Conservation (phyloP, 2,888 invertebrate genomes). For the Coleophora deauratella region DNA sequence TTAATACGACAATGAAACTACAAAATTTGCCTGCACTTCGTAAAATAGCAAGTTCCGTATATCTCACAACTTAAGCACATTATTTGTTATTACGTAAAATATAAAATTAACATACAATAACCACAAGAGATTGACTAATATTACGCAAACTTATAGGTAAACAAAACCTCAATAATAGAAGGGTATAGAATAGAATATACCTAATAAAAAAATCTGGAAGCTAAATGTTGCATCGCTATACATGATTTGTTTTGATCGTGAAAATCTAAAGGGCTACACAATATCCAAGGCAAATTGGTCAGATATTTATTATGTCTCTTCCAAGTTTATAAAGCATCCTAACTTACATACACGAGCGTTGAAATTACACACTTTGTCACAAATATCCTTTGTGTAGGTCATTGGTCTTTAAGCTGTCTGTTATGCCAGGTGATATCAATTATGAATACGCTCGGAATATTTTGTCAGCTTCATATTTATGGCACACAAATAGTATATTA, state of each 20-base stretch:
- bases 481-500: too few species aligned
- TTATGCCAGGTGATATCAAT: too few species aligned
- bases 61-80: slow-evolving; percentile 72
- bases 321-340: slow-evolving; percentile 58
- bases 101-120: slow-evolving; percentile 53
- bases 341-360: slow-evolving; percentile 11
- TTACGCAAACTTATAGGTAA: slow-evolving; percentile 48
- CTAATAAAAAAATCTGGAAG: slow-evolving; percentile 51
- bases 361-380: too few species aligned
- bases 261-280: slow-evolving; percentile 68
- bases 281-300: slow-evolving; percentile 74
- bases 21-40: slow-evolving; percentile 73
- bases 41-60: slow-evolving; percentile 59
- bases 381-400: too few species aligned
- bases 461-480: too few species aligned
- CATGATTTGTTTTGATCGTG: slow-evolving; percentile 65
- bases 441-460: too few species aligned
- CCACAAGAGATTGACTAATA: slow-evolving; percentile 62
- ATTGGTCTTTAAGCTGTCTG: too few species aligned
- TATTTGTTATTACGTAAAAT: slow-evolving; percentile 50
- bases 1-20: slow-evolving; percentile 76
- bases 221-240: slow-evolving; percentile 61
- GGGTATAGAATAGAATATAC: slow-evolving; percentile 19
- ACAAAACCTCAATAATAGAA: too few species aligned
- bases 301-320: slow-evolving; percentile 55